Base-by-base conservation (phyloP, 2,113 vertebrate genomes). In the Rhegmatorhina hoffmannsi region DNA sequence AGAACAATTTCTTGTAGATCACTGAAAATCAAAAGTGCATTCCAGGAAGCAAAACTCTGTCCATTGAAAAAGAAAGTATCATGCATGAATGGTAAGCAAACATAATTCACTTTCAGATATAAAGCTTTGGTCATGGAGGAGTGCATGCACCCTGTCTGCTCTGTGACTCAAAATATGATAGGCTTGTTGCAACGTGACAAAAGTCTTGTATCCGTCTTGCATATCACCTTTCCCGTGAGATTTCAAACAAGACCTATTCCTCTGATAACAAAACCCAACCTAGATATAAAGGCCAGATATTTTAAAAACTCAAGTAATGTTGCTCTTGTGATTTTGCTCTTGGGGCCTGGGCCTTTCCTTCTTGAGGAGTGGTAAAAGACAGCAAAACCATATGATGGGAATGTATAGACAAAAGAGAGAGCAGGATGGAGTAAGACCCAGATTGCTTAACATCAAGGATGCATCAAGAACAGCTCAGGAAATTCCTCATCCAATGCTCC, bases 71-170 rank as follows among this genome's bases (percentile, higher is more conserved):
- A 74, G n/a, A 74, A 8, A 55, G 77, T 9, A 75, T 44, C 81
- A 86, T 69, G 68, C 80, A 73, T 69, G 87, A 95, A 68, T 62
- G 66, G 47, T 91, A 95, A 91, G 38, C 90, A 96, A 95, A 91
- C 93, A 84, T 52, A 91, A 94, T 96, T 97, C 93, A 97, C 94
- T 96, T 98, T 97, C 88, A 97, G 92, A 92, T 77, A 84, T 67
- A 36, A 89, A 89, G 53, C 68, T 89, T 60, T 92, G 94, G 67
- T 96, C 93, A 84, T 8, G 19, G 60, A 80, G 78, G 40, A 86
- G 47, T 81, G 68, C 14, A 26, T 76, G 43, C n/a, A 64, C 49
- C 64, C 59, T 64, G 46, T 84, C 59, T 86, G 20, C 80, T 84
- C 78, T 29, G 20, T 86, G 66, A 86, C 53, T 91, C 70, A 91